These are phyloP conservation scores for Synaphobranchus kaupii DNA, from an alignment of 2,797 vertebrate genomes.

Conservation along the genomic window DNA sequence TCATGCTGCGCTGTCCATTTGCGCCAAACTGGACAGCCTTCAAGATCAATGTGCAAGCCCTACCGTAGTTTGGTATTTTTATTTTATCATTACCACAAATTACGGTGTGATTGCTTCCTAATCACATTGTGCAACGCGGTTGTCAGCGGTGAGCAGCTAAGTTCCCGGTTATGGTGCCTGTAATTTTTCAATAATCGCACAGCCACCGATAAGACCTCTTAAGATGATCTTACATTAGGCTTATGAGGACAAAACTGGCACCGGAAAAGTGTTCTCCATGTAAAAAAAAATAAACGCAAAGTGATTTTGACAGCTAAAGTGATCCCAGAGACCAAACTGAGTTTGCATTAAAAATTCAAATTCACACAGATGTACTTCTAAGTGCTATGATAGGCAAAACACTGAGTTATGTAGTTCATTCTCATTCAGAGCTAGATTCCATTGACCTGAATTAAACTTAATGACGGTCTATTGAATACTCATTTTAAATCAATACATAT, in stretches of 20 bases:
- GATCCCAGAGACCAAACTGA: neutral
- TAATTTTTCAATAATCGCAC: neutral
- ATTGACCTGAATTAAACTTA: neutral
- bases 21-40: neutral
- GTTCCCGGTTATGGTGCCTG: neutral
- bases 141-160: neutral
- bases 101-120: neutral
- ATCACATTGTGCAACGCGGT: neutral
- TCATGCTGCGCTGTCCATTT: neutral
- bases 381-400: neutral
- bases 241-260: neutral
- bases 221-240: neutral
- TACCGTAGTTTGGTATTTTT: neutral
- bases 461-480: neutral
- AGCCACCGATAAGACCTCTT: neutral
- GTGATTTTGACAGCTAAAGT: neutral
- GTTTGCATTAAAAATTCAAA: constrained; percentile 4
- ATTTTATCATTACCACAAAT: neutral
- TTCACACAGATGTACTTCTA: neutral
- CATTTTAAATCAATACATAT: neutral
- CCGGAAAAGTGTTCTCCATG: neutral
- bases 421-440: neutral
- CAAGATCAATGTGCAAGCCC: neutral
- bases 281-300: neutral
- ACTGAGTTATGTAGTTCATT: neutral